Percentiles rank a stretch among this genome's conserved stretches.
phyloP scores from a whole-genome alignment of 2,888 invertebrate genomes.

The Chymomyza caudatula region DNA sequence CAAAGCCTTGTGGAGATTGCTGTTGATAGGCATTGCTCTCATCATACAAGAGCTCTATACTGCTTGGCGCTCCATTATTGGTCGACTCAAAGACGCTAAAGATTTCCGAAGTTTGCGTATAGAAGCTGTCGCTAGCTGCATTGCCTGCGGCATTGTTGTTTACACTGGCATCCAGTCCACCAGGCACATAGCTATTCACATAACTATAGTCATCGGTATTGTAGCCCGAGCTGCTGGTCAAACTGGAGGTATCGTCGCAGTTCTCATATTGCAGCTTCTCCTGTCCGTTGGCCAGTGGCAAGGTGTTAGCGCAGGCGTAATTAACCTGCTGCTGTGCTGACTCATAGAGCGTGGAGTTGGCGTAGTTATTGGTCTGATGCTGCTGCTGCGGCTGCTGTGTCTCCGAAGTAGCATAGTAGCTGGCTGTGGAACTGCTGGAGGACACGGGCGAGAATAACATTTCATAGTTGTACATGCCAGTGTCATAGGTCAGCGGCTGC shows the following conservation, averaged over 20 bases:
- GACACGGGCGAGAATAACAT: constrained; percentile 61
- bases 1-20: constrained; percentile 26
- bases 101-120: constrained; percentile 60
- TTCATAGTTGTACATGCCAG: constrained; percentile 38
- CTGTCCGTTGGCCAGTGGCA: constrained; percentile 23
- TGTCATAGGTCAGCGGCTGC: constrained; percentile 16
- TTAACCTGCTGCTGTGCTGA: constrained; percentile 23
- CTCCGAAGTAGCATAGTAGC: constrained; percentile 41
- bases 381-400: constrained; percentile 29
- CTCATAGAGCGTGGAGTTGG: constrained; percentile 25
- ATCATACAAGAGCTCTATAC: constrained; percentile 52
- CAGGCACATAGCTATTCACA: constrained; percentile 53
- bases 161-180: constrained; percentile 18
- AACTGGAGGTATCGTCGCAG: constrained; percentile 77
- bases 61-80: constrained; percentile 26
- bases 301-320: constrained; percentile 22
- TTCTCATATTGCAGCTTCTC: constrained; percentile 72
- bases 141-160: constrained; percentile 36
- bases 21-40: constrained; percentile 56
- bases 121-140: constrained; percentile 38
- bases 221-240: constrained; percentile 75
- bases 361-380: no score
- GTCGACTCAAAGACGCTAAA: constrained; percentile 69
- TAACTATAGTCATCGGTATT: constrained; percentile 74
- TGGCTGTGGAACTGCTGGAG: constrained; percentile 49